phyloP scores from a whole-genome alignment of 1,140 invertebrate genomes.

The Himalopsyche phryganea region DNA sequence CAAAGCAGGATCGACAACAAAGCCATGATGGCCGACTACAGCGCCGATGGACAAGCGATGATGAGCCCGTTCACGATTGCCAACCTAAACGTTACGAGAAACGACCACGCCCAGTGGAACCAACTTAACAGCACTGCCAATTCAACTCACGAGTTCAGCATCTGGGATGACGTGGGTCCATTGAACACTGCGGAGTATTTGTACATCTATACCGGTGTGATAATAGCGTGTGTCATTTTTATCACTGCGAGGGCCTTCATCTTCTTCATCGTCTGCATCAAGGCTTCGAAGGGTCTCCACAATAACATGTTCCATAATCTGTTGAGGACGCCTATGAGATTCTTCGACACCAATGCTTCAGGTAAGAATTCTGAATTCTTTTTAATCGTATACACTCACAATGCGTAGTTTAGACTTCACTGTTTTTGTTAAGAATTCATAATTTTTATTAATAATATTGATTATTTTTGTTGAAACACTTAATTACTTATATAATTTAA shows the following conservation, averaged over 20 bases:
- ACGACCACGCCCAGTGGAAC: background rate
- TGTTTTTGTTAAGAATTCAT: no score
- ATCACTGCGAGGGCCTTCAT: constrained; percentile 60
- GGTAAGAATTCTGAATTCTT: constrained; percentile 52
- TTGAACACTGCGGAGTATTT: constrained; percentile 47
- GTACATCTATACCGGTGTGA: constrained; percentile 47
- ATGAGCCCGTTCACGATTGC: no score
- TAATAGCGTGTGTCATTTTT: constrained; percentile 50
- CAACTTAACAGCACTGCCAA: background rate
- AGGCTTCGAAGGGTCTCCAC: constrained; percentile 73
- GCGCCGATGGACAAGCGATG: background rate
- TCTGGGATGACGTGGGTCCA: constrained; percentile 41
- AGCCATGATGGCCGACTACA: background rate
- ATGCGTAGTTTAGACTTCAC: background rate
- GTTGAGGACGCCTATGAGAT: constrained; percentile 72
- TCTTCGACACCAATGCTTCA: constrained; percentile 80
- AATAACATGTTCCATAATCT: constrained; percentile 76
- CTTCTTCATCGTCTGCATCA: constrained; percentile 79
- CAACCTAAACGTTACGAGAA: background rate
- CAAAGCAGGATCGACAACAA: constrained; percentile 6
- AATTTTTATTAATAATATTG: background rate
- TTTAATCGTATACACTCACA: background rate
- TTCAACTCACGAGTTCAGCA: constrained; percentile 3
- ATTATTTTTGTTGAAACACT: background rate
- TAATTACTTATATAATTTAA: no score